Base-by-base conservation (phyloP, 2,888 invertebrate species). In the Iphiclides podalirius region DNA sequence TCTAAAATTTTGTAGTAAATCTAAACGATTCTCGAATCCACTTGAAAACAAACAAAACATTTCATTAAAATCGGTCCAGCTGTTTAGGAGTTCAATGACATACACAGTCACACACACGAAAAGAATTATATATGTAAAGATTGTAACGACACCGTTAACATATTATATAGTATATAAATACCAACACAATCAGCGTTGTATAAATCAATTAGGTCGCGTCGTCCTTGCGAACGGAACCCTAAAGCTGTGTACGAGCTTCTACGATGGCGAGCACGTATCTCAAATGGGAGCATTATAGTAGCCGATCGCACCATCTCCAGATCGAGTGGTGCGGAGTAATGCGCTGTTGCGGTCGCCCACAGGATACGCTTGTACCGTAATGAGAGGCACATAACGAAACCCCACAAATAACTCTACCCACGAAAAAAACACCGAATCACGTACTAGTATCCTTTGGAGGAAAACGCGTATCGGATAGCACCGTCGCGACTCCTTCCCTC, bases 381-480 rank as follows among this genome's bases (percentile, higher is more conserved):
- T 88, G 87, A 87, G 86, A 86, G 79, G 81, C 86, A 83, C 80
- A 85, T 85, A 85, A 84, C 74, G 87, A 88, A 88, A 79, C 87
- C 87, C 74, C 86, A 87, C 87, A 87, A 88, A 87, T 86, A 86
- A 87, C 84, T 84, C 75, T n/a, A n/a, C n/a, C n/a, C n/a, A n/a
- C 84, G 79, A 79, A 84, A 87, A 86, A 86, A 88, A 86, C 79
- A 78, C 81, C 75, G 85, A 87, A 86, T 87, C 87, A 88, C 87
- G 86, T 86, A 82, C 82, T 71, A 63, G 74, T 78, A 85, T 84
- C 80, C 85, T 86, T 82, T 75, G 72, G 74, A 88, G 87, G 87
- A 88, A 88, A 88, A 87, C 71, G 76, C 78, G 79, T 86, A 88
- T 88, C 87, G 72, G 71, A 82, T 88, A 86, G 78, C 85, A 79